Percentiles rank a stretch among this genome's conserved stretches.
Evolutionary conservation across 1,140 invertebrate species (phyloP).

Genomic region (Polyergus mexicanus): DNA sequence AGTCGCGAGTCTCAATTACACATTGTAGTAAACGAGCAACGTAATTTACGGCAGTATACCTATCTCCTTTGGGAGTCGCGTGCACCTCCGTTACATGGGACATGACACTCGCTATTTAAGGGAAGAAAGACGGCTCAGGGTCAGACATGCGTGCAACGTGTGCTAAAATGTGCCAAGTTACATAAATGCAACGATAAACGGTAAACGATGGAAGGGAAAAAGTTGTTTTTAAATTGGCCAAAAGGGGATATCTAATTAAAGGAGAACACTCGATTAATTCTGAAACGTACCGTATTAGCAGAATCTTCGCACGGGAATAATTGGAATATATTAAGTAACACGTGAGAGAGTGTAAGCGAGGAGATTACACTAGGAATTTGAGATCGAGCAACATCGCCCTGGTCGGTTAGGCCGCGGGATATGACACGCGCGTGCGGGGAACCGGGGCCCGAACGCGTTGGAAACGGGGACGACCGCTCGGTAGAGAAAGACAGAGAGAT

Average conservation of each 20-base stretch:
- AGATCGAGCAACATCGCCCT: conserved; percentile 28
- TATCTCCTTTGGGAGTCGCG: conserved; percentile 7
- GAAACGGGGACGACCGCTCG: conserved; percentile 39
- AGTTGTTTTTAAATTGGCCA: no score
- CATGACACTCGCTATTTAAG: conserved; percentile 59
- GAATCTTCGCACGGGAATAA: neutral
- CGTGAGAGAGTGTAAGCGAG: neutral
- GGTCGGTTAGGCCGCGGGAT: conserved; percentile 21
- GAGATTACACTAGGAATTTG: conserved; percentile 19
- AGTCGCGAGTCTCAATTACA: conserved; percentile 71
- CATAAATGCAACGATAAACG: no score
- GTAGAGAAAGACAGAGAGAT: conserved; percentile 32
- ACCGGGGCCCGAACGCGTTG: conserved; percentile 3
- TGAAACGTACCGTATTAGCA: neutral
- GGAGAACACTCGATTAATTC: no score
- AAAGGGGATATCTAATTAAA: no score
- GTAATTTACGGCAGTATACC: conserved; percentile 55
- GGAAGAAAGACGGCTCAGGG: neutral
- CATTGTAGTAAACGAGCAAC: conserved; percentile 9
- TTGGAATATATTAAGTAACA: neutral
- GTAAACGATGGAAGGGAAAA: no score
- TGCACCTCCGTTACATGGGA: conserved; percentile 56
- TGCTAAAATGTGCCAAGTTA: no score
- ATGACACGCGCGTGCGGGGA: conserved; percentile 7
- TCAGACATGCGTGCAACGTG: no score